Conservation (phyloP, 2,888 invertebrate species). For the Drosophila pseudotakahashii region DNA sequence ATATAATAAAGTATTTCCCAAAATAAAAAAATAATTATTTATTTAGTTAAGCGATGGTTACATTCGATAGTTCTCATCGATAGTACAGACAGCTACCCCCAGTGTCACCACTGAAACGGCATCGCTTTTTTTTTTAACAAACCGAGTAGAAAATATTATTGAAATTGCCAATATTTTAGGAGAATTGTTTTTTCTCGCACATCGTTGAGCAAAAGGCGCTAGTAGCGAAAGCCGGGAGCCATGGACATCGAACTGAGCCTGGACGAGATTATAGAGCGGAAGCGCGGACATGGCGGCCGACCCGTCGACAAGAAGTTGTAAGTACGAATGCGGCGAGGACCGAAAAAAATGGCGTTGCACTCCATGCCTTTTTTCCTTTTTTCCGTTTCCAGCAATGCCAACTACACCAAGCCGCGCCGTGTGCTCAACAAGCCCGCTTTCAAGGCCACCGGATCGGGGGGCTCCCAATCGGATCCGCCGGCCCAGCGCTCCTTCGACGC, state of each 20-base stretch:
- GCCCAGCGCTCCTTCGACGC: conserved; percentile 86
- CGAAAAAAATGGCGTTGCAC: conserved; percentile 64
- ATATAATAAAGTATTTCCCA: too few relatives aligned
- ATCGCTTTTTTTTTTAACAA: background rate
- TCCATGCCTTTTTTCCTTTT: background rate
- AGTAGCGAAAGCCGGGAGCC: background rate
- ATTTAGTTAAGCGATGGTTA: background rate
- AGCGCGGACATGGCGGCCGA: conserved; percentile 48
- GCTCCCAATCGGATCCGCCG: conserved; percentile 9
- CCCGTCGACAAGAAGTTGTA: conserved; percentile 57
- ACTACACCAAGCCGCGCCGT: conserved; percentile 42
- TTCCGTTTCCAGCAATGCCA: conserved; percentile 7
- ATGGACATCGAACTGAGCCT: conserved; percentile 63
- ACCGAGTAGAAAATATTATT: background rate
- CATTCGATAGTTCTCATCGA: background rate
- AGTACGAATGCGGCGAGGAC: conserved; percentile 32
- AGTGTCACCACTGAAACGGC: conserved; percentile 2
- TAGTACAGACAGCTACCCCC: background rate
- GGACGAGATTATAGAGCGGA: conserved; percentile 68
- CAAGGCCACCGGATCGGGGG: conserved; percentile 25
- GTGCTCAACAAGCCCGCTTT: conserved; percentile 53
- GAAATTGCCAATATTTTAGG: background rate
- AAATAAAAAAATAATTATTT: too few relatives aligned
- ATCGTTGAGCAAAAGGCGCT: background rate
- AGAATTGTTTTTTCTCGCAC: background rate